phyloP scores from a whole-genome alignment of 2,888 invertebrate genomes.

The Ischnus inquisitorius region DNA sequence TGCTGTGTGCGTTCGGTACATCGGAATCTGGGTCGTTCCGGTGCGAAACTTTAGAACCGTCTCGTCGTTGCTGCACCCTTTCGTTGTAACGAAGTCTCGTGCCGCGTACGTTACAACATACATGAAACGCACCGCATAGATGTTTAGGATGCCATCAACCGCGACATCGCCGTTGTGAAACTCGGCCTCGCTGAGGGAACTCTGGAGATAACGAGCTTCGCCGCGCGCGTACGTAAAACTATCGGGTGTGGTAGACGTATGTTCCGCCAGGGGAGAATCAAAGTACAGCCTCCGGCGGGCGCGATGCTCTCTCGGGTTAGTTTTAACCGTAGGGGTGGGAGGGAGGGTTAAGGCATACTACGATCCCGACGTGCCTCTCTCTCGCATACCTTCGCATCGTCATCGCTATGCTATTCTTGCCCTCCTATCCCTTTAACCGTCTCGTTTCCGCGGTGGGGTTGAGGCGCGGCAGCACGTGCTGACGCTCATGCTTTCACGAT shows the following conservation, averaged over 20 bases:
- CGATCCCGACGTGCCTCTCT: constrained; percentile 2
- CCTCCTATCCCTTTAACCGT: background rate
- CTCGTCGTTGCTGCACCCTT: constrained; percentile 18
- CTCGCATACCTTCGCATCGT: background rate
- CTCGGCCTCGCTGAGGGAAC: constrained; percentile 57
- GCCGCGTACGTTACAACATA: background rate
- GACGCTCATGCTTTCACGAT: no score
- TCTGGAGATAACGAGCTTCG: constrained; percentile 66
- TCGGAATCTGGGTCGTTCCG: constrained; percentile 46
- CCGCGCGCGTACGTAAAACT: constrained; percentile 6
- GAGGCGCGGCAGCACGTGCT: constrained; percentile 40
- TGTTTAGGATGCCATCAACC: background rate
- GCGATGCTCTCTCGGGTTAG: constrained; percentile 5
- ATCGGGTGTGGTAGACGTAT: background rate
- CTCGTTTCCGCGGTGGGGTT: background rate
- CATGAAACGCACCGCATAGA: background rate
- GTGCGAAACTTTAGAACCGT: constrained; percentile 38
- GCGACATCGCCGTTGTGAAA: constrained; percentile 16
- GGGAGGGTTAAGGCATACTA: constrained; percentile 3
- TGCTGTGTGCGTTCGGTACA: no score
- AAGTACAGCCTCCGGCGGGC: constrained; percentile 58
- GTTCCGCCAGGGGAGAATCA: constrained; percentile 42
- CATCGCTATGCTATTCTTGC: no score
- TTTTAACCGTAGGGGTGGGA: no score
- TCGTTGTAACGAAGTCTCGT: background rate